phyloP scores from a whole-genome alignment of 2,888 invertebrate genomes.

The Abrostola tripartita region DNA sequence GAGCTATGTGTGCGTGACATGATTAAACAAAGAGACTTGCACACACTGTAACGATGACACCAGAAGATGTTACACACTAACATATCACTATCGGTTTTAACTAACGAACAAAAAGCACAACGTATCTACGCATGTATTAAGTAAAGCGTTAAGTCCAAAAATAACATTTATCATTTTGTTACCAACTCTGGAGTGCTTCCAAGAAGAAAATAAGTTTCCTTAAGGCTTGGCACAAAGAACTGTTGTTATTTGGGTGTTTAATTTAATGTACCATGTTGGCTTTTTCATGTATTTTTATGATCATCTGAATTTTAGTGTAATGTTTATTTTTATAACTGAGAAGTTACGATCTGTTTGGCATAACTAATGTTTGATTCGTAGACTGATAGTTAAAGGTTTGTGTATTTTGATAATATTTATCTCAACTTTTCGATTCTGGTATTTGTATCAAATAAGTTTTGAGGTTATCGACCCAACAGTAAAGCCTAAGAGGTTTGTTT shows the following conservation, averaged over 20 bases:
- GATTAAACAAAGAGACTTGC: neutral
- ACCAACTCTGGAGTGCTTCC: slow-evolving; percentile 70
- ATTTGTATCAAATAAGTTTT: too few species aligned
- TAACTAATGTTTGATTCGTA: too few species aligned
- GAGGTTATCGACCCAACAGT: too few species aligned
- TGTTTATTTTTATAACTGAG: slow-evolving; percentile 1
- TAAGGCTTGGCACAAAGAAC: slow-evolving; percentile 62
- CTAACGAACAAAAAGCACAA: neutral
- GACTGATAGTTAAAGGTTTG: too few species aligned
- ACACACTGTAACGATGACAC: neutral
- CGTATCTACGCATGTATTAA: slow-evolving; percentile 12
- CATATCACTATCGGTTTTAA: neutral
- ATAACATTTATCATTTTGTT: slow-evolving; percentile 58
- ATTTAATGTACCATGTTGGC: slow-evolving; percentile 51
- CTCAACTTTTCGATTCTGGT: too few species aligned
- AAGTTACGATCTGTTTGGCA: neutral
- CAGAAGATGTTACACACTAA: neutral
- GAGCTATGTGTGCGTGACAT: neutral
- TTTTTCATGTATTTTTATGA: slow-evolving; percentile 34
- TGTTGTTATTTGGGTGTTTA: slow-evolving; percentile 53
- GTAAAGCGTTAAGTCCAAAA: slow-evolving; percentile 42
- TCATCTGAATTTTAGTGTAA: slow-evolving; percentile 9
- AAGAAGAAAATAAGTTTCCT: slow-evolving; percentile 68
- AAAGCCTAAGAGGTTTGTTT: too few species aligned
- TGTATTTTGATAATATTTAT: too few species aligned